Evolutionary conservation across 2,888 invertebrate species (phyloP), one percentile per base, ranked within the genome.

Genomic region (Platypus cylindrus): DNA sequence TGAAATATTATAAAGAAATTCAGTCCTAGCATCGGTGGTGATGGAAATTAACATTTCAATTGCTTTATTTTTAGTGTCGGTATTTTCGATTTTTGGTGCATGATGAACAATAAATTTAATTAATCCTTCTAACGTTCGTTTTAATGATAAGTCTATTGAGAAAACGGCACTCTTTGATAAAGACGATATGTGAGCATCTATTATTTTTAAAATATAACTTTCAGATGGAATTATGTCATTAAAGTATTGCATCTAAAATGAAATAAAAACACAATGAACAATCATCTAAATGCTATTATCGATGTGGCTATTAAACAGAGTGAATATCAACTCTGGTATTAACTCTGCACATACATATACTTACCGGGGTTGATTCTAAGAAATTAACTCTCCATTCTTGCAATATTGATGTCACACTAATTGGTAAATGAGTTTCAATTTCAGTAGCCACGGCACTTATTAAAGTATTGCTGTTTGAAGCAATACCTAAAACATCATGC

Each of bases 141-240:
- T 76, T 46, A 81, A 55, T 0, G 77, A 75, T 7, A 71, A 63
- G 53, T 74, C 75, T 30, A 72, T 67, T 9, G 67, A 68, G 49
- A 73, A 75, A 1, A 63, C 60, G 26, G 65, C 61, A 48, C 70
- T 67, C 48, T 72, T 67, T 7, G 78, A 77, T 9, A 80, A 59
- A 2, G 73, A 71, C 26, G 70, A 68, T 34, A 77, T 65, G 51
- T 80, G 79, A 16, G 73, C 69, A 43, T 68, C 71, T 20, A 85
- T 73, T 3, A 86, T 73, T 34, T 75, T 74, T n/a, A 84, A 66
- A 2, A 86, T 73, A 45, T 82, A 85, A 49, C 79, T 84, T 56
- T 89, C 87, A 0, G 81, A 78, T 9, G 87, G 86, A 44, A 87
- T 78, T 22, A 83, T 75, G 54, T 87, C 84, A 42, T 74, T 73